Base-by-base conservation (phyloP, 2,797 vertebrate species). In the Serranus cabrilla region DNA sequence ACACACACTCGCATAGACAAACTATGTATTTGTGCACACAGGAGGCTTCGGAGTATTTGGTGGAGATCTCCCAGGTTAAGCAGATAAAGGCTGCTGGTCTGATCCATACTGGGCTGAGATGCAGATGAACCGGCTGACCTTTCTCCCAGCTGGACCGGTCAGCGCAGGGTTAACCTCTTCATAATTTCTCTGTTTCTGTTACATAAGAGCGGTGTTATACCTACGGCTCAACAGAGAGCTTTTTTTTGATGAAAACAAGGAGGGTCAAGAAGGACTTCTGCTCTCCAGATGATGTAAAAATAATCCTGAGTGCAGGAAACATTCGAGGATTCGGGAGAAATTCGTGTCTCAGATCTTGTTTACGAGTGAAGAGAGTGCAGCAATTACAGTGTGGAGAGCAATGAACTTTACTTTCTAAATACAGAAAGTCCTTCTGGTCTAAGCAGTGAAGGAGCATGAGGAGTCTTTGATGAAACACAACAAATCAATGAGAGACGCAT, bases 21-120 rank as follows among this genome's bases (percentile, higher is more conserved):
- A 62, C 50, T 58, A 70, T 67, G 66, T 65, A 61, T 76, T 18
- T 56, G 18, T 0, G 17, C 50, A 47, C 55, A 43, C 64, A 68
- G 4, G n/a, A 54, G 13, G n/a, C 50, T 45, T 34, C 56, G 64
- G 42, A 65, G 71, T 60, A 71, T 65, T 62, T 23, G 39, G 21
- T 69, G 0, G 5, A 73, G 63, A 80, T 76, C 71, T 58, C 5
- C 39, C 31, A 10, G 2, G 70, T 74, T 83, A 81, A 89, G 82
- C 71, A 84, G 86, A 84, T 86, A 71, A 88, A 37, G 27, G 66
- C 47, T 13, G 51, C 14, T 62, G 57, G 52, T 79, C 67, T 63
- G 75, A 74, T 78, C 73, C 49, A 47, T n/a, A 3, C 25, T 6
- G n/a, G 45, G 34, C 42, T 43, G 55, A 76, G 43, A 17, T 63